Conservation (phyloP, 2,888 invertebrate species). For the Encarsia formosa region DNA sequence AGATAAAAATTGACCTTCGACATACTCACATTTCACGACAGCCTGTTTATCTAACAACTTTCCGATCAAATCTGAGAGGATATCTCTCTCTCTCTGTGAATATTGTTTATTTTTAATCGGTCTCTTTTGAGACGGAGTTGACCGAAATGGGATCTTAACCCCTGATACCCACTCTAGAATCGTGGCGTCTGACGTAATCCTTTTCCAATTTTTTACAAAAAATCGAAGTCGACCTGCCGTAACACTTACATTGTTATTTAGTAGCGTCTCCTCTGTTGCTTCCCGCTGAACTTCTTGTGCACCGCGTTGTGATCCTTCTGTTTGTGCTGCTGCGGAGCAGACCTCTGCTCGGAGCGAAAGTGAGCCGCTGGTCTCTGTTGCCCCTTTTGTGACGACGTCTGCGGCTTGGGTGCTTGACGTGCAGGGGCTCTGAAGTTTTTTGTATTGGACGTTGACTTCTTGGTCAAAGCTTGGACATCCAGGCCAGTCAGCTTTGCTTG, state of each 20-base stretch:
- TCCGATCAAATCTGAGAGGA: not conserved
- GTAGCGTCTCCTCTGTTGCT: not conserved
- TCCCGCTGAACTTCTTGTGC: not conserved
- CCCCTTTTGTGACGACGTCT: not conserved
- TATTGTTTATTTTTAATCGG: no score
- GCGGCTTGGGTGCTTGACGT: not conserved
- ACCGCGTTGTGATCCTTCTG: not conserved
- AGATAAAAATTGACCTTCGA: conserved; percentile 17
- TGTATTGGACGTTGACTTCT: not conserved
- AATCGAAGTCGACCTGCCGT: conserved; percentile 18
- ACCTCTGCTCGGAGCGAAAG: not conserved
- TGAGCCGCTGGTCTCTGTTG: not conserved
- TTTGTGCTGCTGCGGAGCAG: not conserved
- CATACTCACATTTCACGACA: not conserved
- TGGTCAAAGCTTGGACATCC: not conserved
- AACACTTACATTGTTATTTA: conserved; percentile 25
- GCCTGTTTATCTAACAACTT: not conserved
- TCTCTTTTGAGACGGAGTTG: not conserved
- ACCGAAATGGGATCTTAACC: not conserved
- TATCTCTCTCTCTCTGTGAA: not conserved
- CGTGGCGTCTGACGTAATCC: conserved; percentile 15
- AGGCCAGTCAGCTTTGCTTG: not conserved
- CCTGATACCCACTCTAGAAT: conserved; percentile 23
- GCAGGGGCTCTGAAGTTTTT: not conserved
- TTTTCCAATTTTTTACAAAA: conserved; percentile 7